Conservation (phyloP, 2,888 invertebrate genomes). For the Uloborus plumipes region DNA sequence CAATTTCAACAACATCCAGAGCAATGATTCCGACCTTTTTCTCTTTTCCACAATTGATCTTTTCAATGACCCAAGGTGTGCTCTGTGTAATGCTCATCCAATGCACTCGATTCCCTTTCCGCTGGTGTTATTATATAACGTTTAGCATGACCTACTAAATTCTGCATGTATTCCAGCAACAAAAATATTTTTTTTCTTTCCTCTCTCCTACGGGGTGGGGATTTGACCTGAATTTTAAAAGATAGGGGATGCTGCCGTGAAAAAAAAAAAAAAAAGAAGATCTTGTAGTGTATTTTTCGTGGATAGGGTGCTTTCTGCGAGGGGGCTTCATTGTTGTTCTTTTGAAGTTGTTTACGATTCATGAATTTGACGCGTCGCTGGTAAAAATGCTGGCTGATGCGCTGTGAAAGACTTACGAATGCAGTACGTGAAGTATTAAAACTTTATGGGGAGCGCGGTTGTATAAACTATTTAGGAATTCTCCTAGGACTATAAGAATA, state of each 20-base stretch:
- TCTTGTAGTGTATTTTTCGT: too few species aligned
- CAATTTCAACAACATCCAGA: too few species aligned
- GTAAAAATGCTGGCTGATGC: too few species aligned
- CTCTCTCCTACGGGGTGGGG: constrained; percentile 14
- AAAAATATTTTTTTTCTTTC: constrained; percentile 11
- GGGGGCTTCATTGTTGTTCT: too few species aligned
- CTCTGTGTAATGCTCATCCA: not conserved
- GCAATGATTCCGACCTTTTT: not conserved
- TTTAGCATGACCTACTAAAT: constrained; percentile 22
- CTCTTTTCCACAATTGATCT: constrained; percentile 5
- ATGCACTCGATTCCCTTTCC: not conserved
- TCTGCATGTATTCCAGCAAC: not conserved
- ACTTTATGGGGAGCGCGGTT: too few species aligned
- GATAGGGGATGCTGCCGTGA: not conserved
- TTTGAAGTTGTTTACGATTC: not conserved
- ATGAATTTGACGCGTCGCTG: not conserved
- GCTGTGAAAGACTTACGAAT: too few species aligned
- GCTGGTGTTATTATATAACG: not conserved
- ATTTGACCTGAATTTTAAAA: constrained; percentile 20
- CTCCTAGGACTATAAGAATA: too few species aligned
- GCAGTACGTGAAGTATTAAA: too few species aligned
- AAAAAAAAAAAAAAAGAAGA: not conserved
- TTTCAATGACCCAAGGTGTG: not conserved
- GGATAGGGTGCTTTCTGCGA: too few species aligned
- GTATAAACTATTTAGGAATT: too few species aligned